Base-by-base conservation (phyloP, 2,797 vertebrate species). In the Sebastes baramenuke region DNA sequence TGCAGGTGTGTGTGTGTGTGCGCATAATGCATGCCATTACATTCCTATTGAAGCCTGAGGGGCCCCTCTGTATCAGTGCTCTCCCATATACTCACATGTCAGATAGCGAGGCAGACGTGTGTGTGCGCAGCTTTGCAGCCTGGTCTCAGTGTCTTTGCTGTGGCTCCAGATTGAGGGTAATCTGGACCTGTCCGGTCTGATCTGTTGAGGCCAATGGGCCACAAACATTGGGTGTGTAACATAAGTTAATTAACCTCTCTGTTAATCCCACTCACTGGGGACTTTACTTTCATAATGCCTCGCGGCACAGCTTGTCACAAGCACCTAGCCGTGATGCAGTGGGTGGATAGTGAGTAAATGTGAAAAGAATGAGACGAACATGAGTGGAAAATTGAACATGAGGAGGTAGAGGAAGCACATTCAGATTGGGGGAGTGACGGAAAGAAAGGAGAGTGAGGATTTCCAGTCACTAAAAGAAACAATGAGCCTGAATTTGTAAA, bases 241-340 rank as follows among this genome's bases (percentile, higher is more conserved):
- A 67, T 84, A 89, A 90, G 71, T 88, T 60, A 88, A 89, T 91
- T 88, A 93, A 81, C 83, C 67, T 75, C n/a, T 56, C 56, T 52
- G 82, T 77, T 89, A 90, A 91, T 93, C 85, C 83, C 68, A 32
- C 75, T 83, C 69, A 67, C 49, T 55, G 77, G 72, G 67, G 73
- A 71, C 72, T 80, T 86, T 80, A 24, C 87, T 87, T 87, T 82
- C 77, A 90, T 83, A 79, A 84, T 66, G 54, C 79, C 74, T 60
- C 61, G 61, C 16, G 25, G 61, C 67, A 69, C 77, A 69, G 16
- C 16, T 29, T 24, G 9, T 34, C 64, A 13, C 24, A 20, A 24
- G 16, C 36, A 6, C 60, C 10, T 55, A 30, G 8, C 13, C 2
- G 14, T 29, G 6, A 46, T 6, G 27, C 8, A 0, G 16, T 38